These are phyloP conservation scores for Propsilocerus akamusi DNA, from an alignment of 1,140 invertebrate species.

Conservation along the genomic window DNA sequence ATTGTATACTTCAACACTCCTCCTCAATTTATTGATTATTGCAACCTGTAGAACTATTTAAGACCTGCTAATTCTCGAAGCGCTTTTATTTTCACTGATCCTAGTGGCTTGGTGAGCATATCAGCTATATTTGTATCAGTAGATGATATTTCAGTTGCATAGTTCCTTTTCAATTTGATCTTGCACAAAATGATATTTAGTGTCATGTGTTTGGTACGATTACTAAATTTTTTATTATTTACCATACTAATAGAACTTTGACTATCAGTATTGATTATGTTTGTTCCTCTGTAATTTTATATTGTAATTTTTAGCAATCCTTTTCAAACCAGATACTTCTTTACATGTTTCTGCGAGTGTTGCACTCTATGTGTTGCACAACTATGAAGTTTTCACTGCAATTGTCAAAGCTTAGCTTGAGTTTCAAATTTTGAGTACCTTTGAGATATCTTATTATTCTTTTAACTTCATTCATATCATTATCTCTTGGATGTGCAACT, in stretches of 20 bases:
- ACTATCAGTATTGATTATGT: slow-evolving; percentile 11
- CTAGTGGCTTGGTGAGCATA: slow-evolving; percentile 12
- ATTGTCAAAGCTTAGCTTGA: not conserved
- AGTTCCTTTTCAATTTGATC: slow-evolving; percentile 8
- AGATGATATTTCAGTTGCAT: slow-evolving; percentile 10
- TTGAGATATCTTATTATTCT: slow-evolving; percentile 21
- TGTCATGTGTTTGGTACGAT: slow-evolving; percentile 16
- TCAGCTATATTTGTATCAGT: slow-evolving; percentile 11
- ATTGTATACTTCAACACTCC: too few relatives aligned
- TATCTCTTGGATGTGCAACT: slow-evolving; percentile 9
- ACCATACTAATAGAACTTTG: slow-evolving; percentile 10
- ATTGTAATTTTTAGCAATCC: slow-evolving; percentile 6
- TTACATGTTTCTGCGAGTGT: slow-evolving; percentile 8
- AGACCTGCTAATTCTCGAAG: not conserved
- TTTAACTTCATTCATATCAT: slow-evolving; percentile 19
- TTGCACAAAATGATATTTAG: slow-evolving; percentile 14
- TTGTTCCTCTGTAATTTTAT: not conserved
- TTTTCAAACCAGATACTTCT: slow-evolving; percentile 10
- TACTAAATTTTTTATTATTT: slow-evolving; percentile 12
- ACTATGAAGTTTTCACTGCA: not conserved
- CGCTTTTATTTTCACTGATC: not conserved
- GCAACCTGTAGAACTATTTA: too few relatives aligned
- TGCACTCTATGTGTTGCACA: slow-evolving; percentile 9
- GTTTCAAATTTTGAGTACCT: slow-evolving; percentile 12
- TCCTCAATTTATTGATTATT: too few relatives aligned